A percentile compares a stretch with the other conserved stretches of the same genome.
Conservation (phyloP, 2,113 vertebrate species). For the Epinephelus moara region DNA sequence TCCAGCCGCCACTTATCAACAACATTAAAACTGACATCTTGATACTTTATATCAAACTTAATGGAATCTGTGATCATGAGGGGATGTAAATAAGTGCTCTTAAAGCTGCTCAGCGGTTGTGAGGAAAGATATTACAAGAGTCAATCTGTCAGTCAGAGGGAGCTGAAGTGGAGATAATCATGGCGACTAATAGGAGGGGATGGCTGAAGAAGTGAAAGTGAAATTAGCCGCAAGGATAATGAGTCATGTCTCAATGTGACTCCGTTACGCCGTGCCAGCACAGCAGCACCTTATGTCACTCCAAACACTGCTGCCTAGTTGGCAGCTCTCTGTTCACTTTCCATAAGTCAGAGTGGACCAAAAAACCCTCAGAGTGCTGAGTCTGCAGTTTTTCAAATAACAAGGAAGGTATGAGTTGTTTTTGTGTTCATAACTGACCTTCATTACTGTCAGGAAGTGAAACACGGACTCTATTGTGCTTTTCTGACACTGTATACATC, state of each 20-base stretch:
- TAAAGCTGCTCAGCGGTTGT: neutral
- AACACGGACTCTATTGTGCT: neutral
- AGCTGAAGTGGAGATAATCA: conserved; percentile 48
- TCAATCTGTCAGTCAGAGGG: conserved; percentile 11
- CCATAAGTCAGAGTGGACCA: conserved; percentile 14
- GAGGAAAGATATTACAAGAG: neutral
- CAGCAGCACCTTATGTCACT: conserved; percentile 56
- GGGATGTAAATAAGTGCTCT: conserved; percentile 7
- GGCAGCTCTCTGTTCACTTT: conserved; percentile 25
- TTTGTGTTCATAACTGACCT: conserved; percentile 11
- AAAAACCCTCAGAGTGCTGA: conserved; percentile 1
- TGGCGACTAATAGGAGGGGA: conserved; percentile 40
- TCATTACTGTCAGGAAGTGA: neutral
- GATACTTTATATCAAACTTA: conserved; percentile 1
- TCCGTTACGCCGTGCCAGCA: conserved; percentile 19
- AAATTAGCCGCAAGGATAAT: conserved; percentile 66
- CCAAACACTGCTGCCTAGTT: conserved; percentile 48
- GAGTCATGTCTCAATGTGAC: conserved; percentile 75
- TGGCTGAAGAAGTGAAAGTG: conserved; percentile 43
- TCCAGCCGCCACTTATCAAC: neutral
- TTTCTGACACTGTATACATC: conserved; percentile 3
- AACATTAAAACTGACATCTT: neutral
- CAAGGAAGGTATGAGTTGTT: neutral
- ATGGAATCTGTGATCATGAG: conserved; percentile 18
- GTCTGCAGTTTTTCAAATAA: conserved; percentile 27